A percentile compares a stretch with the other conserved stretches of the same genome.
Evolutionary conservation across 2,113 vertebrate genomes (phyloP).

Genomic region (Struthidea cinerea): DNA sequence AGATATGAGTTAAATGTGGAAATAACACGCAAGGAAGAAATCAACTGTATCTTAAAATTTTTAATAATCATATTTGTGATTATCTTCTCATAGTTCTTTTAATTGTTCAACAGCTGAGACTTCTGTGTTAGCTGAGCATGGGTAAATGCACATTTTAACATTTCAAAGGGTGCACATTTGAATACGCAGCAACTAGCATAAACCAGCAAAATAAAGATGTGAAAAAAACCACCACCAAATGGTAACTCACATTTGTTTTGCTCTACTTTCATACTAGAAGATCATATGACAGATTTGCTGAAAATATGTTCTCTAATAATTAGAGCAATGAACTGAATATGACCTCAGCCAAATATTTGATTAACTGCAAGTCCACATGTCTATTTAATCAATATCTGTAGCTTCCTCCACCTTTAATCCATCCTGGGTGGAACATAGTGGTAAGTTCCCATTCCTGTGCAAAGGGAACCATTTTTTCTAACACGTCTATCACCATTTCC

Average conservation of each 20-base stretch:
- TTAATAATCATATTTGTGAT: background rate
- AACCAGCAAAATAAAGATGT: background rate
- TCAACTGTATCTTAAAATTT: background rate
- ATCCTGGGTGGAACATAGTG: background rate
- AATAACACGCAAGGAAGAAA: background rate
- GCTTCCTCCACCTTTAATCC: background rate
- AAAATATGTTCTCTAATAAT: constrained; percentile 26
- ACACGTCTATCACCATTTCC: background rate
- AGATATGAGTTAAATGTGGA: background rate
- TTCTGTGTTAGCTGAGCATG: background rate
- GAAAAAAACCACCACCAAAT: background rate
- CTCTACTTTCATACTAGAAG: background rate
- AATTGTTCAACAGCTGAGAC: background rate
- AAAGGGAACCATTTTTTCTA: background rate
- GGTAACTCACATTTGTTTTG: background rate
- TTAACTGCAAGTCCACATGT: background rate
- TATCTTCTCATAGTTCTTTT: background rate
- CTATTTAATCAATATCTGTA: background rate
- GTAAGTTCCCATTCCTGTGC: background rate
- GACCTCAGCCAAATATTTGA: background rate
- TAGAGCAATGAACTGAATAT: background rate
- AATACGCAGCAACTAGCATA: background rate
- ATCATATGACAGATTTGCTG: background rate
- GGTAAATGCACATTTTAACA: background rate
- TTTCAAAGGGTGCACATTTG: background rate